Base-by-base conservation (phyloP, 2,113 vertebrate species). In the Marmota flaviventris region DNA sequence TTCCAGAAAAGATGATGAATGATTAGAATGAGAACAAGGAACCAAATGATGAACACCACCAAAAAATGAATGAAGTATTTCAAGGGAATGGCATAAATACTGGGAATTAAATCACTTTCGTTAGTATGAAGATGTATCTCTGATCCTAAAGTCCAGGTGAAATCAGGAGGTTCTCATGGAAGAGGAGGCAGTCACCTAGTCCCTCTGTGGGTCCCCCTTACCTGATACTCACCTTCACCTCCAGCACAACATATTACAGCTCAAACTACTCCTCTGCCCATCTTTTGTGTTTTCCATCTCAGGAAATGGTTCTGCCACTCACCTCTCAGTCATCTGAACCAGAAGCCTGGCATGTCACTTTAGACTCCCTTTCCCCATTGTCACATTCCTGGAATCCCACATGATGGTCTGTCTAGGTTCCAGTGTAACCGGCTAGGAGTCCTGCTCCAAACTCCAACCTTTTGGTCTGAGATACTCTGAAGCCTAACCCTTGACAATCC, bases 11-110 rank as follows among this genome's bases (percentile, higher is more conserved):
- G 56, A 91, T 70, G 63, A 94, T 45, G 42, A 94, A 96, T 91
- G 63, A 94, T 94, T 97, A 95, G 93, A 89, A 37, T 45, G 48
- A 89, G 75, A 75, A 89, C 82, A 87, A 93, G 45, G 69, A 96
- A 93, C 58, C 89, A 96, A 89, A 94, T 86, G 39, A 94, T 61
- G 76, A 91, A 75, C 32, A 69, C 8, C 67, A 69, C 82, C 78
- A 58, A 90, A 25, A 87, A 91, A 94, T 27, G 67, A 95, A 97
- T 61, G 63, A 67, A 32, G 42, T 69, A 93, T 86, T 67, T 95
- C 91, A 85, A 84, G 63, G 95, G 75, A 82, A 89, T 0, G 45
- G 18, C 61, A 67, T 24, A 73, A 67, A 91, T 45, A 65, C 72
- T 70, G 25, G 61, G 69, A 95, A 91, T 70, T 90, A 63, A 78